Conservation (phyloP, 2,797 vertebrate genomes). For the Lycodopsis pacificus region DNA sequence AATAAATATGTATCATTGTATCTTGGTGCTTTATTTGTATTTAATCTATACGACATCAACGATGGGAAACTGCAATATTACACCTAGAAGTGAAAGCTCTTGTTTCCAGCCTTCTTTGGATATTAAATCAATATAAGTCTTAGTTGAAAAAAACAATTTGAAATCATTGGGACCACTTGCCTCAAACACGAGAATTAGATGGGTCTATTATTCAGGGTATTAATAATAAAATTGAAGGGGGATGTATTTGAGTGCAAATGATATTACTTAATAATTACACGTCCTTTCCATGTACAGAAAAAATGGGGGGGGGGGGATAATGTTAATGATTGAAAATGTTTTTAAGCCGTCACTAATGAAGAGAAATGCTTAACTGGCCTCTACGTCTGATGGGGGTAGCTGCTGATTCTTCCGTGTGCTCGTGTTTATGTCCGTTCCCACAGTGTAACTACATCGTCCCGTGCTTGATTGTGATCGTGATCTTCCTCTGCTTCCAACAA, state of each 20-base stretch:
- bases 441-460: constrained; percentile 97
- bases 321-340: not conserved
- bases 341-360: not conserved
- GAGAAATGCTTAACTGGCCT: not conserved
- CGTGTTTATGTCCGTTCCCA: constrained; percentile 38
- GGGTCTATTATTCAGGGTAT: constrained; percentile 34
- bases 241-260: constrained; percentile 29
- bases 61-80: not conserved
- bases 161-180: constrained; percentile 2
- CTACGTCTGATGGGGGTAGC: not conserved
- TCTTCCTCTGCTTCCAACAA: constrained; percentile 98
- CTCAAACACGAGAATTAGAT: constrained; percentile 21
- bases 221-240: constrained; percentile 54
- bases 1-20: constrained; percentile 16
- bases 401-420: not conserved
- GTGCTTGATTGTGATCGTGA: constrained; percentile 91
- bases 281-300: not conserved
- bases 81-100: not conserved
- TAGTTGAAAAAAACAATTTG: not conserved
- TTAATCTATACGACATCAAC: not conserved
- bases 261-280: not conserved
- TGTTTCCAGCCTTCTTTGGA: not conserved
- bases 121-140: constrained; percentile 12
- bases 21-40: constrained; percentile 9
- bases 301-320: not conserved